These are phyloP conservation scores for Cancer borealis DNA, from an alignment of 2,888 invertebrate species.

Conservation along the genomic window DNA sequence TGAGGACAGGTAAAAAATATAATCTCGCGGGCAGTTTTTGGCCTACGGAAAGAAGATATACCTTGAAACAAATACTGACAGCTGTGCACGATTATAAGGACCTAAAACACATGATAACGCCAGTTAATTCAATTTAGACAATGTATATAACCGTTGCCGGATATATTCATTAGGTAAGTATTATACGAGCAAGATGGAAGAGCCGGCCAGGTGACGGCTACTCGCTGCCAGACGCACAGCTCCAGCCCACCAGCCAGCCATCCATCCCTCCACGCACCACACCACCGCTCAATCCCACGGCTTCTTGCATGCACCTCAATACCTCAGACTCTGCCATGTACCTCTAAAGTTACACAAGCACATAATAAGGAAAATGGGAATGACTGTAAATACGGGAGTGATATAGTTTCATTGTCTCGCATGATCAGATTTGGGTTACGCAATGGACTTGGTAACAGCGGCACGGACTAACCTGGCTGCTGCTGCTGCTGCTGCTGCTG, in stretches of 20 bases:
- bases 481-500: slow-evolving; percentile 30
- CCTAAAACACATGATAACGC: not conserved
- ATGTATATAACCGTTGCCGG: not conserved
- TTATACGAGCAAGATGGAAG: not conserved
- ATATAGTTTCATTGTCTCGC: not conserved
- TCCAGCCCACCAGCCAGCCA: not conserved
- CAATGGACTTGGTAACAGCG: slow-evolving; percentile 8
- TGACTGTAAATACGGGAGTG: not conserved
- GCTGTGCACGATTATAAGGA: not conserved
- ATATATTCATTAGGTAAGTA: not conserved
- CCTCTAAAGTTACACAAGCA: not conserved
- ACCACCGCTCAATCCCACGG: not conserved
- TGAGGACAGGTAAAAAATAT: not conserved
- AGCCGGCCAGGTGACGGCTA: not conserved
- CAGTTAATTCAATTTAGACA: not conserved
- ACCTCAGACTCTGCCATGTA: not conserved
- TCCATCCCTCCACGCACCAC: not conserved
- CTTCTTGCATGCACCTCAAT: not conserved
- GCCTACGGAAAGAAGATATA: not conserved
- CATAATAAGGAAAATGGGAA: not conserved
- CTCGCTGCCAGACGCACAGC: not conserved
- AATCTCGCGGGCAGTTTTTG: not conserved
- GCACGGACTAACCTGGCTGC: not conserved
- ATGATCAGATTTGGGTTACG: not conserved
- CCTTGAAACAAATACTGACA: not conserved